phyloP scores from a whole-genome alignment of 1,140 invertebrate species.

The Dendroctonus ponderosae region DNA sequence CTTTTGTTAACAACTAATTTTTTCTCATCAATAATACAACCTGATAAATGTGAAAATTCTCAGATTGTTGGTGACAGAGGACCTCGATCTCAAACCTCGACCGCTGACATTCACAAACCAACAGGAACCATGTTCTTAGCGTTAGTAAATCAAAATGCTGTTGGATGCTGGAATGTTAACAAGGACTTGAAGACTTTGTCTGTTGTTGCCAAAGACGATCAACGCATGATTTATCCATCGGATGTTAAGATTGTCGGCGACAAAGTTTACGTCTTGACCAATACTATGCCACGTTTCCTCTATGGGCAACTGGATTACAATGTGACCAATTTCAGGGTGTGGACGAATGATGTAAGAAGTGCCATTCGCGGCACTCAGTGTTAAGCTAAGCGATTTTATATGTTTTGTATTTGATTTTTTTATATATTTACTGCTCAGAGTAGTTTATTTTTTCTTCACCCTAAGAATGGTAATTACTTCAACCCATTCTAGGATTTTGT shows the following conservation, averaged over 20 bases:
- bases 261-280: constrained; percentile 61
- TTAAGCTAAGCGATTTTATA: constrained; percentile 2
- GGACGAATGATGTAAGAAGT: constrained; percentile 42
- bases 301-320: constrained; percentile 58
- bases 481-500: too few relatives aligned
- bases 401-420: too few relatives aligned
- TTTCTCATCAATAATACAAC: too few relatives aligned
- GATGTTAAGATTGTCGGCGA: constrained; percentile 54
- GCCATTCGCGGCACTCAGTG: constrained; percentile 43
- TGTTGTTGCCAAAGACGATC: constrained; percentile 58
- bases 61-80: constrained; percentile 61
- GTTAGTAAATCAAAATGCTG: constrained; percentile 63
- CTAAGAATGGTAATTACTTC: too few relatives aligned
- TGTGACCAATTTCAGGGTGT: constrained; percentile 60
- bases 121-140: constrained; percentile 62
- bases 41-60: too few relatives aligned
- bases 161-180: constrained; percentile 70
- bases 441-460: too few relatives aligned
- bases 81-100: constrained; percentile 58
- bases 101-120: constrained; percentile 57
- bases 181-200: constrained; percentile 59
- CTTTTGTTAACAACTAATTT: too few relatives aligned
- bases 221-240: constrained; percentile 65
- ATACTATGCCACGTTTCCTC: constrained; percentile 60
- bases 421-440: too few relatives aligned